Base-by-base conservation (phyloP, 2,113 vertebrate species). In the Gymnarchus niloticus region DNA sequence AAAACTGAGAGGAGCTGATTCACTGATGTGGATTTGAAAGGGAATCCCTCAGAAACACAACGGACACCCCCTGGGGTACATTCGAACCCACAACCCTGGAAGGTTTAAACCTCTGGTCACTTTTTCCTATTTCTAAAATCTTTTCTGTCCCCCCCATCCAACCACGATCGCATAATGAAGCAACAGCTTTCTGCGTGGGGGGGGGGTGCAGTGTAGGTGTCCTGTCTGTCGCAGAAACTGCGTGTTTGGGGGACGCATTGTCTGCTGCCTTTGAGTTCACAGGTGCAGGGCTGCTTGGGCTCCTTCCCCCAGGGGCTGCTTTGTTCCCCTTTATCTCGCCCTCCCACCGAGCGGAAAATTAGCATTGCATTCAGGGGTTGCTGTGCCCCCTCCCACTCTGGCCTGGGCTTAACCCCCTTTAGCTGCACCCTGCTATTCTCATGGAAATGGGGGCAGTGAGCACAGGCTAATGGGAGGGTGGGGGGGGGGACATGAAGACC, bases 331-430 rank as follows among this genome's bases (percentile, higher is more conserved):
- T 83, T 88, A 87, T 85, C 89, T 85, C 86, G 83, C 85, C 87
- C 87, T 85, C 89, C 88, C 86, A 87, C 86, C 85, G 88, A 86
- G 89, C 85, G 87, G 87, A 89, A 90, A 90, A 89, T 90, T 89
- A 90, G 90, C 88, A 84, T 88, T 88, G 87, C 89, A 89, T 87
- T 88, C 87, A 85, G 87, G 76, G 84, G 84, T 85, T 80, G 81
- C 77, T 49, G 81, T 84, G 86, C 84, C 88, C 87, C 88, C 88
- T 86, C 88, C 87, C 88, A 88, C 82, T 82, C 83, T 87, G 86
- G 84, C 83, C 88, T 85, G 56, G 87, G 87, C 82, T 89, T 90
- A 89, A 90, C 88, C 88, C 88, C 87, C 88, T 19, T 88, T 85
- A 28, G 85, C 87, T 85, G 86, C 87, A 85, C 84, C 28, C 41